Conservation (phyloP, 2,113 vertebrate genomes). For the Geococcyx californianus region DNA sequence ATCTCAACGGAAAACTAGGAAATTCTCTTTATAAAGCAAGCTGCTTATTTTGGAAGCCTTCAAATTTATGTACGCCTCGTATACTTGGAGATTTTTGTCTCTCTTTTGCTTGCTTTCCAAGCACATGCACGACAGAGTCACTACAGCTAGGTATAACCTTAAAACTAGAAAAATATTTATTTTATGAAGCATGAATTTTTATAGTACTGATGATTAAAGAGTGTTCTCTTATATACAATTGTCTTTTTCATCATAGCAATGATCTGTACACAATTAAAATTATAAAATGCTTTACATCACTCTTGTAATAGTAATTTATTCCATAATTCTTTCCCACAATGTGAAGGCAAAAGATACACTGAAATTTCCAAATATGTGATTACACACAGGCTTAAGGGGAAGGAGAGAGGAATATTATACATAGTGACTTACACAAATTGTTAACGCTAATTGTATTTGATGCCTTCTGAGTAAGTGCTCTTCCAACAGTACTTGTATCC, state of each 20-base stretch:
- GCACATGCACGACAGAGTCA: background rate
- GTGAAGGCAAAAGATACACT: constrained; percentile 22
- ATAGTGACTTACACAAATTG: background rate
- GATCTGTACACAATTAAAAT: constrained; percentile 37
- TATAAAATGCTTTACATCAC: constrained; percentile 15
- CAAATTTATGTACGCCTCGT: background rate
- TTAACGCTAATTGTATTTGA: background rate
- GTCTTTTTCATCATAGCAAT: constrained; percentile 25
- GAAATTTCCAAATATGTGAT: constrained; percentile 35
- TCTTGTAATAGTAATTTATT: constrained; percentile 29
- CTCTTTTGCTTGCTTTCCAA: background rate
- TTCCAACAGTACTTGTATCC: background rate
- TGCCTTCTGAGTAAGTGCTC: background rate
- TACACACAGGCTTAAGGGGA: background rate
- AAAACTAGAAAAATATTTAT: constrained; percentile 10
- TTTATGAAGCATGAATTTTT: constrained; percentile 10
- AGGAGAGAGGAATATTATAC: background rate
- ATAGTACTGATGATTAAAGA: constrained; percentile 23
- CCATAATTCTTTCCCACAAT: constrained; percentile 21
- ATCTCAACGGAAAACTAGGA: background rate
- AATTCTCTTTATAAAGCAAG: background rate
- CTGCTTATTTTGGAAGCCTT: background rate
- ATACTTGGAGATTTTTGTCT: background rate
- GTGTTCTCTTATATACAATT: background rate
- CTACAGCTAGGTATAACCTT: background rate